Evolutionary conservation across 2,888 invertebrate species (phyloP), one percentile per base, ranked within the genome.

Genomic region (Limenitis arthemis): DNA sequence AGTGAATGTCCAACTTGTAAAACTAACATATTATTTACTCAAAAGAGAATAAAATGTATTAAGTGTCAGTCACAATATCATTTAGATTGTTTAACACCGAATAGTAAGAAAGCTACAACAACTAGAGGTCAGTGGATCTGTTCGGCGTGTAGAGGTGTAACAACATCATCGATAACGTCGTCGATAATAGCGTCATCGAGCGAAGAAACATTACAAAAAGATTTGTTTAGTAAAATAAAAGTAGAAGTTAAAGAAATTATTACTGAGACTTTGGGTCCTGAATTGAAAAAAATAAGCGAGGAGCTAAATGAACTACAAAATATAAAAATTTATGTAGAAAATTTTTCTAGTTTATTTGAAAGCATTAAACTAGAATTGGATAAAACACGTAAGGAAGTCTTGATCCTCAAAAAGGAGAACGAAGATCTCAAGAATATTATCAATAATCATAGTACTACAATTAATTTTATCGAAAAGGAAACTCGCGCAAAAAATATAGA

Each of bases 211-310:
- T 20, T 20, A 20, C 20, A 20, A 20, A 20, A 20, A 20, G 4
- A 20, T 20, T 20, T 20, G 20, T 3, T 3, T 20, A 20, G 20
- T 20, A 20, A 4, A 20, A 20, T 20, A 20, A 20, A 20, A 20
- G 2, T 20, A 12, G 44, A 44, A 44, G 36, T 44, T 11, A 32
- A 44, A 36, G 33, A 32, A 9, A 36, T 44, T 12, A 44, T 36
- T 12, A 33, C 44, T 44, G 36, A 44, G 36, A 44, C 44, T 8
- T 34, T 36, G n/a, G 12, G 44, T 34, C 20, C 33, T 8, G 44
- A 44, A 36, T 44, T 44, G 28, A 44, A 44, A 33, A 44, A 36
- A 36, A 44, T 44, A 28, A 32, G 44, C 9, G 44, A 44, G 34
- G 44, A 44, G 29, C 36, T 44, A 12, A 36, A 28, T 20, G 36